A percentile compares a stretch with the other conserved stretches of the same genome.
Evolutionary conservation across 2,113 vertebrate species (phyloP).

Genomic region (Syrmaticus mikado): DNA sequence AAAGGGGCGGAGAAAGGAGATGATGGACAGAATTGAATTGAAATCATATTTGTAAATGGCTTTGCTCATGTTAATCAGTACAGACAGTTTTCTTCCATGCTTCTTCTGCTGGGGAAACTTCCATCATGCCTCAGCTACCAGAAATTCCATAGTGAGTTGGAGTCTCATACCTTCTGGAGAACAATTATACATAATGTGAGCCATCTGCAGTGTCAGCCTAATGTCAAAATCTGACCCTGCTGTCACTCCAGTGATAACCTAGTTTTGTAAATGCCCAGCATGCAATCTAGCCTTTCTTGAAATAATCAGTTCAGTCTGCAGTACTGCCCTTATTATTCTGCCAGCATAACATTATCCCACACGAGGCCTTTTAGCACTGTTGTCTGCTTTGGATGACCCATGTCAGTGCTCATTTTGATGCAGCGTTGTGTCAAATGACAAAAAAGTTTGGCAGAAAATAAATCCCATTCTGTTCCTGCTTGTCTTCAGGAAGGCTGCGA

Average conservation of each 20-base stretch:
- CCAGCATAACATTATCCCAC: no score
- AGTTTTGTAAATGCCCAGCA: not conserved
- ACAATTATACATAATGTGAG: not conserved
- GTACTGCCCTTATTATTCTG: not conserved
- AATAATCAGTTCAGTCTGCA: not conserved
- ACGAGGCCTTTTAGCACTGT: not conserved
- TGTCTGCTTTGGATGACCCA: not conserved
- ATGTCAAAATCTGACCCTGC: not conserved
- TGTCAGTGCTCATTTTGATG: not conserved
- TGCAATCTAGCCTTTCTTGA: not conserved
- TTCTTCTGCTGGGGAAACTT: not conserved
- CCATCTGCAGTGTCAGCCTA: not conserved
- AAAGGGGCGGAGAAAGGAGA: not conserved
- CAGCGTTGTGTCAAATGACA: not conserved
- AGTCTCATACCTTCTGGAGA: not conserved
- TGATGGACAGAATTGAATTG: not conserved
- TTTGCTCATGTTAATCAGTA: not conserved
- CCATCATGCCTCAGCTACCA: not conserved
- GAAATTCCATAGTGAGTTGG: not conserved
- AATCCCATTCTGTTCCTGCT: not conserved
- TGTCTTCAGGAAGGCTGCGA: not conserved
- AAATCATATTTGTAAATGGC: not conserved
- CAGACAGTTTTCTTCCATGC: not conserved
- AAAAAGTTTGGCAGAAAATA: not conserved
- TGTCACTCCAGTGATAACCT: not conserved